phyloP scores from a whole-genome alignment of 2,888 invertebrate species.

The Cosmia pyralina region DNA sequence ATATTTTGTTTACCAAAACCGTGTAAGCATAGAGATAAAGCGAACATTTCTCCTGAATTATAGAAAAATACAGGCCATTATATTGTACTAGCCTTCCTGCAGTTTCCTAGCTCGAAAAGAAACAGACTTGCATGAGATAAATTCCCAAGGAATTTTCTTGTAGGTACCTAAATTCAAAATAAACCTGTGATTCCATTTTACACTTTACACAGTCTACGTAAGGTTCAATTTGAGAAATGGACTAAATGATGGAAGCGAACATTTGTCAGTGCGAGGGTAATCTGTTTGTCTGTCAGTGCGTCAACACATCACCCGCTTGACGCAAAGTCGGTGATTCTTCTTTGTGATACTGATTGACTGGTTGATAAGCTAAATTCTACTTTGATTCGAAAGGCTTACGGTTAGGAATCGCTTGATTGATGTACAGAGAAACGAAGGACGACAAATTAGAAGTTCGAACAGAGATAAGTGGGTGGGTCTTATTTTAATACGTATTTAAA shows the following conservation, averaged over 20 bases:
- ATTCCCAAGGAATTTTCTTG: constrained; percentile 46
- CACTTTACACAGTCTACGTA: constrained; percentile 57
- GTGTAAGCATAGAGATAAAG: constrained; percentile 34
- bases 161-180: constrained; percentile 42
- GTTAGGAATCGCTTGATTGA: constrained; percentile 79
- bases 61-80: constrained; percentile 53
- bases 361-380: constrained; percentile 83
- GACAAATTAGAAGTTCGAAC: constrained; percentile 72
- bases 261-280: constrained; percentile 83
- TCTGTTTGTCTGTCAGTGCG: constrained; percentile 84
- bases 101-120: constrained; percentile 53
- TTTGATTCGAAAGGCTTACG: constrained; percentile 76
- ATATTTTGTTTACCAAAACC: constrained; percentile 23
- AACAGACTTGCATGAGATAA: constrained; percentile 58
- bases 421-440: constrained; percentile 65
- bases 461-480: constrained; percentile 66
- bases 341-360: constrained; percentile 84
- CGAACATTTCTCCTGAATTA: constrained; percentile 51
- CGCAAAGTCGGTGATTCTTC: constrained; percentile 82
- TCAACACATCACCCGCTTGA: constrained; percentile 78
- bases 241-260: constrained; percentile 69
- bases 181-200: constrained; percentile 52
- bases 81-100: constrained; percentile 41
- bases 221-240: constrained; percentile 66
- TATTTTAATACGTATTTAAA: constrained; percentile 64